phyloP scores from a whole-genome alignment of 2,113 vertebrate genomes.

The Sphyrna mokarran region DNA sequence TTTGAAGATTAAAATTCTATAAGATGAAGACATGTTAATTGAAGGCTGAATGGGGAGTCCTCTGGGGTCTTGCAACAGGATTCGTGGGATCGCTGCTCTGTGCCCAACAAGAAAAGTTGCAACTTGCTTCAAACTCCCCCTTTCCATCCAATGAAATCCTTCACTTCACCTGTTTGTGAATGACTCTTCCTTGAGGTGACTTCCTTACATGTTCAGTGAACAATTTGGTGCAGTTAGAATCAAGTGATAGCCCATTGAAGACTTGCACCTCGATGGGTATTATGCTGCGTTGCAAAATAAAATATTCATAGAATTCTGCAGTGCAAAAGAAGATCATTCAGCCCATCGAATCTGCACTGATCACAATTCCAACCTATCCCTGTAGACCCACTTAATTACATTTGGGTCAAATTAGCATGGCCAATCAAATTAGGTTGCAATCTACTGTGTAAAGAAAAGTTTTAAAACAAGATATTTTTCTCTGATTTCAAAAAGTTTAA shows the following conservation, averaged over 20 bases:
- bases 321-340: too few relatives aligned
- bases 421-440: too few relatives aligned
- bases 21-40: neutral
- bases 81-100: neutral
- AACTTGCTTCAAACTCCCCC: neutral
- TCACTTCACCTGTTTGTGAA: neutral
- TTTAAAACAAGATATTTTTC: neutral
- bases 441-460: neutral
- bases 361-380: too few relatives aligned
- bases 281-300: neutral
- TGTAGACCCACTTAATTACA: too few relatives aligned
- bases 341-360: too few relatives aligned
- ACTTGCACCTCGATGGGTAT: too few relatives aligned
- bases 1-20: neutral
- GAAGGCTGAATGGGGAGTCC: neutral
- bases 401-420: too few relatives aligned
- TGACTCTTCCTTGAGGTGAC: neutral
- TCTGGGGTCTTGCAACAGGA: neutral
- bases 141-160: neutral
- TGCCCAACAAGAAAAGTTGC: neutral
- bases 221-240: neutral
- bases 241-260: neutral
- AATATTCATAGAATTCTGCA: neutral
- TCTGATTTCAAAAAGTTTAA: neutral
- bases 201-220: neutral